Percentiles rank a stretch among this genome's conserved stretches.
Evolutionary conservation across 2,888 invertebrate genomes (phyloP).

Genomic region (Caenorhabditis auriculariae): DNA sequence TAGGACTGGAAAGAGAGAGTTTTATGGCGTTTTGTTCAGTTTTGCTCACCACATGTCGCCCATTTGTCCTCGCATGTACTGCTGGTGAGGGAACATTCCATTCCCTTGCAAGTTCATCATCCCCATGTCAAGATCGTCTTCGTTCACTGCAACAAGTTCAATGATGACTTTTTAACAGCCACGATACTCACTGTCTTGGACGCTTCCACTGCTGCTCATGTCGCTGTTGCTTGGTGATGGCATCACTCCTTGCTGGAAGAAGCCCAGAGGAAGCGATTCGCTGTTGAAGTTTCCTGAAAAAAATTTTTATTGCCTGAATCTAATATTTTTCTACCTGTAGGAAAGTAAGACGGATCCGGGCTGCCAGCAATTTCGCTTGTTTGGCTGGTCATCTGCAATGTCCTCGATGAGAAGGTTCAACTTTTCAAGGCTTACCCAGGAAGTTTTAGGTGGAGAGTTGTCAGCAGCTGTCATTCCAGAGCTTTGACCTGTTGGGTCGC

Average conservation of each 20-base stretch:
- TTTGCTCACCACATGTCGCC: neutral
- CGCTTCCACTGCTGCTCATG: slow-evolving; percentile 41
- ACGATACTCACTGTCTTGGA: slow-evolving; percentile 27
- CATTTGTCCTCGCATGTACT: neutral
- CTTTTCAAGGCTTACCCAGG: slow-evolving; percentile 21
- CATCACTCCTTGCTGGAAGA: slow-evolving; percentile 23
- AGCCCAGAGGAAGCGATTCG: slow-evolving; percentile 2
- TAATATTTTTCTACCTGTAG: neutral
- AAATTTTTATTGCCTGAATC: slow-evolving; percentile 2
- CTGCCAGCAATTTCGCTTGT: slow-evolving; percentile 26
- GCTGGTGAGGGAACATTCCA: neutral
- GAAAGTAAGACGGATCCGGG: neutral
- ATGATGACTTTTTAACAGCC: neutral
- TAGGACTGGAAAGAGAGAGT: neutral
- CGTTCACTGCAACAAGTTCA: slow-evolving; percentile 27
- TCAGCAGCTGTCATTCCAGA: slow-evolving; percentile 35
- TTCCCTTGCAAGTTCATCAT: slow-evolving; percentile 15
- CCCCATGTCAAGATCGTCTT: slow-evolving; percentile 39
- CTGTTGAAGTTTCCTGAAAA: slow-evolving; percentile 8
- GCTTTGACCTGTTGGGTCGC: slow-evolving; percentile 35
- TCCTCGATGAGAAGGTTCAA: slow-evolving; percentile 17
- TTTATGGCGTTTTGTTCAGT: neutral
- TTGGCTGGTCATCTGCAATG: slow-evolving; percentile 32
- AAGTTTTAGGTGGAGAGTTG: slow-evolving; percentile 15
- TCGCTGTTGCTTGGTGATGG: slow-evolving; percentile 44